phyloP scores from a whole-genome alignment of 2,888 invertebrate genomes.

The Pemphredon lugubris region DNA sequence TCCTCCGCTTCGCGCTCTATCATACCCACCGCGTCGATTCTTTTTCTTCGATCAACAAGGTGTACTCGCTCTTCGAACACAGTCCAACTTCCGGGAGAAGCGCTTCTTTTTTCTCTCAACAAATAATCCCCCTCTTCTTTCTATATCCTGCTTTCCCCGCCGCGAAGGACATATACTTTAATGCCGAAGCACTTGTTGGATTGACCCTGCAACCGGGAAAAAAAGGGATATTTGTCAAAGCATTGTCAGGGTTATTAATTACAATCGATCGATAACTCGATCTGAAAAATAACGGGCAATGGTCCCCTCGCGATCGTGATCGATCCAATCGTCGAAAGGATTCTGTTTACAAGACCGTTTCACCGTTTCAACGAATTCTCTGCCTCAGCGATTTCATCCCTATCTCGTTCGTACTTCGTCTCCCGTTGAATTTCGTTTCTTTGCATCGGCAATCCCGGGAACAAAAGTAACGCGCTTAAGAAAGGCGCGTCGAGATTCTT shows the following conservation, averaged over 20 bases:
- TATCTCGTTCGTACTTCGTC: conserved; percentile 9
- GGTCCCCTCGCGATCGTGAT: conserved; percentile 36
- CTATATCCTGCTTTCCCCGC: background rate
- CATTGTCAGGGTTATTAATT: conserved; percentile 50
- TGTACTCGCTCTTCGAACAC: conserved; percentile 39
- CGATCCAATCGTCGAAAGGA: conserved; percentile 42
- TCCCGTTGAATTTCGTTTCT: conserved; percentile 24
- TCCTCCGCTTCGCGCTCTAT: conserved; percentile 54
- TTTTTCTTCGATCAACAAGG: conserved; percentile 53
- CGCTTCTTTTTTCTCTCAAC: conserved; percentile 19
- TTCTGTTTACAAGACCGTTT: conserved; percentile 43
- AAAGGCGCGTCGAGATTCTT: too few relatives aligned
- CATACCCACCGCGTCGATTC: conserved; percentile 34
- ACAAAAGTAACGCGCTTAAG: background rate
- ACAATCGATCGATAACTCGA: conserved; percentile 37
- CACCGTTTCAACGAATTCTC: conserved; percentile 22
- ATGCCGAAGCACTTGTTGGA: conserved; percentile 38
- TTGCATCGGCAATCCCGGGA: background rate
- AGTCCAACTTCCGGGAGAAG: conserved; percentile 46
- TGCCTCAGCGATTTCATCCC: conserved; percentile 26
- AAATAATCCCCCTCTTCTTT: conserved; percentile 32
- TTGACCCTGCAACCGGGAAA: background rate
- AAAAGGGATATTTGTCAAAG: conserved; percentile 4
- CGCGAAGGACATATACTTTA: conserved; percentile 15
- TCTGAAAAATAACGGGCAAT: conserved; percentile 21